phyloP scores from a whole-genome alignment of 1,140 invertebrate species.

The Drosophila orena region DNA sequence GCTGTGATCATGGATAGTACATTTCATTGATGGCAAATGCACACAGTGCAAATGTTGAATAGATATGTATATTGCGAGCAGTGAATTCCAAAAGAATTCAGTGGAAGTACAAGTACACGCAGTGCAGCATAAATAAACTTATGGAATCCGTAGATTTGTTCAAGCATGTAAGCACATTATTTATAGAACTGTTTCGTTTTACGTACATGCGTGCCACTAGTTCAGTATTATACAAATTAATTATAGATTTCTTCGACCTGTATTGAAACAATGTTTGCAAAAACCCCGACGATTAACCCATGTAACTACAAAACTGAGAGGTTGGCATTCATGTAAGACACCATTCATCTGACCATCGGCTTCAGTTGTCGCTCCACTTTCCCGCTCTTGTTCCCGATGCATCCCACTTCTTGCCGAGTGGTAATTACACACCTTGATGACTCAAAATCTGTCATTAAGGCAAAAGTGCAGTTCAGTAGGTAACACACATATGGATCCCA shows the following conservation, averaged over 20 bases:
- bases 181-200: background rate
- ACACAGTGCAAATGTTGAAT: too few relatives aligned
- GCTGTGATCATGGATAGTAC: background rate
- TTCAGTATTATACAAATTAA: background rate
- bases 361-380: constrained; percentile 23
- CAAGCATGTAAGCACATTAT: background rate
- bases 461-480: constrained; percentile 37
- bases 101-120: too few relatives aligned
- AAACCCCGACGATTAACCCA: background rate
- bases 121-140: background rate
- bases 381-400: constrained; percentile 9
- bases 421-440: constrained; percentile 37
- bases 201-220: too few relatives aligned
- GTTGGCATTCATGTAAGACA: background rate
- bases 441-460: constrained; percentile 41
- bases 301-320: background rate
- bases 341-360: constrained; percentile 4
- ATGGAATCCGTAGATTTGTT: background rate
- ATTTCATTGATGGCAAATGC: background rate
- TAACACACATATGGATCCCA: constrained; percentile 31
- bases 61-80: too few relatives aligned
- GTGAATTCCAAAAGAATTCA: too few relatives aligned
- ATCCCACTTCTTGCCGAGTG: constrained; percentile 10
- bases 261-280: background rate
- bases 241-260: constrained; percentile 1